Base-by-base conservation (phyloP, 1,140 invertebrate genomes). In the Oryzaephilus surinamensis region DNA sequence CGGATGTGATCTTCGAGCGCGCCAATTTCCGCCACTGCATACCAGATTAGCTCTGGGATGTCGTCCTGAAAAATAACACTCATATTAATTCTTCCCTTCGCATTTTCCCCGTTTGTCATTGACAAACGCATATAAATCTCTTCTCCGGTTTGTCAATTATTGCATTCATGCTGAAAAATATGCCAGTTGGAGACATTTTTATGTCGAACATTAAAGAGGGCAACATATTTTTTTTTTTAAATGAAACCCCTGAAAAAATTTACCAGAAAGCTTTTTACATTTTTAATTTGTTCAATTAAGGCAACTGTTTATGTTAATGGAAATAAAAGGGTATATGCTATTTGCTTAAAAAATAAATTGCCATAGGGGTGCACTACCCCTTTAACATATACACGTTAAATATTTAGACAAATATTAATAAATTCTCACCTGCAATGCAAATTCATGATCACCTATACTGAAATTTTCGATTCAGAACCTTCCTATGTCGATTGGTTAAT, bases 1-100 rank as follows among this genome's bases (percentile, higher is more conserved):
- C 75, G 62, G 71, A 70, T 63, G 67, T 63, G 73, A 75, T 74
- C 72, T 77, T 79, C 68, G 77, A 72, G 69, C 76, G 74, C 66
- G 75, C 71, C 64, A 79, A 70, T 71, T 76, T 79, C 67, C 75
- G 72, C 76, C 76, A 79, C 76, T 79, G 76, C 76, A 79, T 79
- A 59, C 58, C 60, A 62, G 52, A 60, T 60, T 51, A 62, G 53
- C 56, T 49, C 58, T 55, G 49, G 47, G 49, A 46, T 51, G 28
- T 44, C 46, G 27, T 44, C 40, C 54, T 55, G 42, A 32, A 50
- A 55, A 37, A 48, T 27, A 42, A 48, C 32, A 20, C 19, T 26
- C 33, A 35, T 26, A 43, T 26, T 23, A 24, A 5, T 5, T 4
- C 11, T 24, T 24, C 11, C 23, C 23, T n/a, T 21, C 6, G 11